Conservation (phyloP, 2,113 vertebrate species). For the Oreochromis aureus region DNA sequence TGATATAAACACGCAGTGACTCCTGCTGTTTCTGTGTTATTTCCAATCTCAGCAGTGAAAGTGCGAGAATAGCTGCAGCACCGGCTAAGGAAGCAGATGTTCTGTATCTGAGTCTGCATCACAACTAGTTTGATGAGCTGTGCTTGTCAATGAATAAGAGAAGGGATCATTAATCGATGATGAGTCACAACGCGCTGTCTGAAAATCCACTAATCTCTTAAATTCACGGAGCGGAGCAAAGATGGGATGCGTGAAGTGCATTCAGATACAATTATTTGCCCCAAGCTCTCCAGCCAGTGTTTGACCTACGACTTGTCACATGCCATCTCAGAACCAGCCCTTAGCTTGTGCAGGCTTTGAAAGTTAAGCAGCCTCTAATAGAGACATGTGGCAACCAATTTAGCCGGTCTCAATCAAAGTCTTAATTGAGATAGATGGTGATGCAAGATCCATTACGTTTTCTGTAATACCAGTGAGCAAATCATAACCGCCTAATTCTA, state of each 20-base stretch:
- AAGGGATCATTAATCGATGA: conserved; percentile 22
- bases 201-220: conserved; percentile 36
- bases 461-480: conserved; percentile 49
- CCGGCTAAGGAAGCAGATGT: background rate
- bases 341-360: conserved; percentile 32
- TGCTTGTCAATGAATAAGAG: conserved; percentile 3
- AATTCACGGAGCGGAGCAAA: conserved; percentile 15
- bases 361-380: conserved; percentile 35
- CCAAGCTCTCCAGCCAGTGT: conserved; percentile 1
- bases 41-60: background rate
- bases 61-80: background rate
- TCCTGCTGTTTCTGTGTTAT: background rate
- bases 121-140: conserved; percentile 13
- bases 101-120: conserved; percentile 3
- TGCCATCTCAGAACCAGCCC: conserved; percentile 16
- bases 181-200: conserved; percentile 8
- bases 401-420: conserved; percentile 38
- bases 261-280: conserved; percentile 45
- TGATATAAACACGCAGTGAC: background rate
- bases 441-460: conserved; percentile 57
- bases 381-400: conserved; percentile 44
- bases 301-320: conserved; percentile 48
- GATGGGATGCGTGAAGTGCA: conserved; percentile 25
- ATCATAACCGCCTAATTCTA: conserved; percentile 37
- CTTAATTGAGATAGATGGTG: conserved; percentile 65